Conservation (phyloP, 1,140 invertebrate species). For the Medauroidea extradentata region DNA sequence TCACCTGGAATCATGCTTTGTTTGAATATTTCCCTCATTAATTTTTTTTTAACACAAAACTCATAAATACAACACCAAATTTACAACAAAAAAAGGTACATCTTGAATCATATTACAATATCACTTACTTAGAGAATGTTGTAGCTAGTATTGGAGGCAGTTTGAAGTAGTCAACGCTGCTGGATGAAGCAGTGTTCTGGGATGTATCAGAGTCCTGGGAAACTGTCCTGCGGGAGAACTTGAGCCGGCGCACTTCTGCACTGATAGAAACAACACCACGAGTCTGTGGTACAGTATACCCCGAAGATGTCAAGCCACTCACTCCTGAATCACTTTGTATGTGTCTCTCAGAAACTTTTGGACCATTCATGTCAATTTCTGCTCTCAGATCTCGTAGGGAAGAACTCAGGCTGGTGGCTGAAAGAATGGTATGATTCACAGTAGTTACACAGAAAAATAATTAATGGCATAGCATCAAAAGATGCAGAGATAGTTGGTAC, state of each 20-base stretch:
- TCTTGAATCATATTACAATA: neutral
- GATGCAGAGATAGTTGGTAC: too few relatives aligned
- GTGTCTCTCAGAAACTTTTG: conserved; percentile 39
- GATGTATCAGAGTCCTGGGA: conserved; percentile 55
- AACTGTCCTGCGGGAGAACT: conserved; percentile 44
- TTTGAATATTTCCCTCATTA: too few relatives aligned
- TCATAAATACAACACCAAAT: too few relatives aligned
- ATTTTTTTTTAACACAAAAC: too few relatives aligned
- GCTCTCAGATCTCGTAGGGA: conserved; percentile 35
- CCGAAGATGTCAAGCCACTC: conserved; percentile 9
- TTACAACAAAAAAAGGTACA: too few relatives aligned
- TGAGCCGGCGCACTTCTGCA: conserved; percentile 14
- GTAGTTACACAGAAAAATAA: too few relatives aligned
- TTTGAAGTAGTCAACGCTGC: conserved; percentile 45
- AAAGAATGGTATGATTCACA: too few relatives aligned
- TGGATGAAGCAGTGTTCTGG: conserved; percentile 26
- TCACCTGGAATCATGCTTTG: too few relatives aligned
- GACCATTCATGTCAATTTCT: conserved; percentile 25
- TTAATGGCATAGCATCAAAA: too few relatives aligned
- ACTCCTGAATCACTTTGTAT: conserved; percentile 29
- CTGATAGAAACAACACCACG: conserved; percentile 9
- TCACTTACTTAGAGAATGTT: too few relatives aligned
- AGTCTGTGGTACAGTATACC: conserved; percentile 6
- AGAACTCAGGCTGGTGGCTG: conserved; percentile 28
- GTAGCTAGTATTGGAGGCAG: conserved; percentile 62